Evolutionary conservation across 1,140 invertebrate species (phyloP), one percentile per base, ranked within the genome.

Genomic region (Chionoecetes opilio): DNA sequence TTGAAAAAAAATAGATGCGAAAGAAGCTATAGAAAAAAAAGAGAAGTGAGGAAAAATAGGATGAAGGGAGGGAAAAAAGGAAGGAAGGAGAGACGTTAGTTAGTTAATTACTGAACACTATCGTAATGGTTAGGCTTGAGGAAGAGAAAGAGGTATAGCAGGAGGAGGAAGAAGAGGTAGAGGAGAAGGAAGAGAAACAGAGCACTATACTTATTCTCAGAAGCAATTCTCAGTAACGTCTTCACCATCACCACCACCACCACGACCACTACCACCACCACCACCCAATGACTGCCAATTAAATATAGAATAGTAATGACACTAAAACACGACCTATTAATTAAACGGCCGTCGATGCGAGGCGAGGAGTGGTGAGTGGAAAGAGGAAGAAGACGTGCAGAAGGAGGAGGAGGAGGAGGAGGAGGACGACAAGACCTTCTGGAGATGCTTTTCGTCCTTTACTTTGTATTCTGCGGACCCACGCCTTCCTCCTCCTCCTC

Each of bases 231-330:
- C 63, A 75, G 1, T 17, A 53, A 9, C 46, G 46, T 5, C 63
- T n/a, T n/a, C n/a, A n/a, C 63, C 21, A 75, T 26, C 63, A 75
- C 63, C 63, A 75, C 63, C 63, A 75, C 63, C 63, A 75, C 63
- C 63, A 75, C 63, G 21, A 75, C 63, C n/a, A 75, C 63, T 26
- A 75, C 63, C 63, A 75, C n/a, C 63, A 75, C 8, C 63, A 75
- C 1, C 31, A 32, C 2, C 53, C 38, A 53, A 63, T 90, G 88
- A 53, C 29, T 91, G 41, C 32, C 41, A 91, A 91, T 91, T 75
- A 91, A 32, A 91, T 31, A 34, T n/a, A 75, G 46, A 75, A 34
- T 34, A 75, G 35, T 91, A 75, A 91, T 91, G 31, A 91, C n/a
- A 35, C 32, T 75, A 35, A 91, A 90, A 90, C 32, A 34, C 38